Percentiles rank a stretch among this genome's conserved stretches.
Evolutionary conservation across 2,113 vertebrate genomes (phyloP).

Genomic region (Tinamus guttatus): DNA sequence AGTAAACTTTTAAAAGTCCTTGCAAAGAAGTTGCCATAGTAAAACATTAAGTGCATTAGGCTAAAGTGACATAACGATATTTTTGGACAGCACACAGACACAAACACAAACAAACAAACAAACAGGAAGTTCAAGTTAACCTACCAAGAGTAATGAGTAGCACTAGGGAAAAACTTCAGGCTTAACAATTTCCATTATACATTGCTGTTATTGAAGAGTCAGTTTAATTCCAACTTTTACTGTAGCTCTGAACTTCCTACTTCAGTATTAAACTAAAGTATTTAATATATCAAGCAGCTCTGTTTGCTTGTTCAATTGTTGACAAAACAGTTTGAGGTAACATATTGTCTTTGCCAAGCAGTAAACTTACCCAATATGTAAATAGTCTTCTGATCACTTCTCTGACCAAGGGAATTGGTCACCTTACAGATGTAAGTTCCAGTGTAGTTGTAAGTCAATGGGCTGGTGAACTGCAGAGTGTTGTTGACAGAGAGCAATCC

Average conservation of each 20-base stretch:
- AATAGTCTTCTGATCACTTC: conserved; percentile 87
- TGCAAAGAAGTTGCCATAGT: background rate
- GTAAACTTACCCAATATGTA: conserved; percentile 89
- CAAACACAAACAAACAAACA: background rate
- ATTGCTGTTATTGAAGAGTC: background rate
- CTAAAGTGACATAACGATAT: background rate
- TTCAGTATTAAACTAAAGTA: background rate
- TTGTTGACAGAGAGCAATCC: conserved; percentile 86
- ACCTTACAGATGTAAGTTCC: conserved; percentile 93
- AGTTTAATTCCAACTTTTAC: background rate
- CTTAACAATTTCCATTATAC: background rate
- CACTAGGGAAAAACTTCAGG: background rate
- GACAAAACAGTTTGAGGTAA: background rate
- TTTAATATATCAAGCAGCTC: background rate
- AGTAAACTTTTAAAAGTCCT: background rate
- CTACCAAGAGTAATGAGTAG: background rate
- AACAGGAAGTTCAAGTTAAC: background rate
- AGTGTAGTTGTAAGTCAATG: conserved; percentile 90
- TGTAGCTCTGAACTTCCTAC: background rate
- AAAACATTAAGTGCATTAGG: background rate
- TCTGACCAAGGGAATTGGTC: conserved; percentile 87
- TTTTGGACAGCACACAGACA: background rate
- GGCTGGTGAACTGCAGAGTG: conserved; percentile 87
- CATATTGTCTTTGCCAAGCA: background rate
- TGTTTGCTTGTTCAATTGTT: background rate